Base-by-base conservation (phyloP, 92 coral and sea anemone species). In the Phenganax stokvisi region DNA sequence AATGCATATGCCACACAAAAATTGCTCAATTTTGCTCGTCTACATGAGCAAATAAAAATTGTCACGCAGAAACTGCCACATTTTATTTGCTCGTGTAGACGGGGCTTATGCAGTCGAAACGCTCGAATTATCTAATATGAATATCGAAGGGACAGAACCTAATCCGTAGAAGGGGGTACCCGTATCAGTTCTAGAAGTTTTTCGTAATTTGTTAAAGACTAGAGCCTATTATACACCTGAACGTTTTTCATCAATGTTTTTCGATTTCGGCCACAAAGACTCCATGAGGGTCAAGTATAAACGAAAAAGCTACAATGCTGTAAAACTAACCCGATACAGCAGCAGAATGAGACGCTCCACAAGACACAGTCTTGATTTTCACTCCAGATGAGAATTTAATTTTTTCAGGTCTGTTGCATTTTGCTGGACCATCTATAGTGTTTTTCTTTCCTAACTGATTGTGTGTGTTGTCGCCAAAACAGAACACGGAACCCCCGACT, bases 331-430 rank as follows among this genome's bases (percentile, higher is more conserved):
- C 98, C 88, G 98, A 92, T 7, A 94, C 88, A 3, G 85, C 84
- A 53, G 97, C 98, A 28, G 98, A 85, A 79, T 94, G 93, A 68
- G 70, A 85, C 71, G 89, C 97, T 11, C 98, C 98, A 83, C 98
- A 94, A 0, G 97, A 88, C 11, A 94, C 83, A 74, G 84, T 89
- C 65, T 90, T 76, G 25, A 86, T 82, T 71, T 63, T 81, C 27
- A 89, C 87, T 83, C 88, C 89, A 15, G 89, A 80, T 10, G 94
- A 89, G 31, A 94, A 71, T 53, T 80, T 89, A 55, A 90, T 90
- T 30, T 88, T 84, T 71, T 87, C 88, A 70, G 98, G 97, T 78
- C 82, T 71, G 80, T 84, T 84, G 54, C 87, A 89, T 76, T 82
- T 84, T 53, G 47, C 81, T 6, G 88, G 84, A 51, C 86, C 91